Base-by-base conservation (phyloP, 2,888 invertebrate species). In the Lochmaea capreae region DNA sequence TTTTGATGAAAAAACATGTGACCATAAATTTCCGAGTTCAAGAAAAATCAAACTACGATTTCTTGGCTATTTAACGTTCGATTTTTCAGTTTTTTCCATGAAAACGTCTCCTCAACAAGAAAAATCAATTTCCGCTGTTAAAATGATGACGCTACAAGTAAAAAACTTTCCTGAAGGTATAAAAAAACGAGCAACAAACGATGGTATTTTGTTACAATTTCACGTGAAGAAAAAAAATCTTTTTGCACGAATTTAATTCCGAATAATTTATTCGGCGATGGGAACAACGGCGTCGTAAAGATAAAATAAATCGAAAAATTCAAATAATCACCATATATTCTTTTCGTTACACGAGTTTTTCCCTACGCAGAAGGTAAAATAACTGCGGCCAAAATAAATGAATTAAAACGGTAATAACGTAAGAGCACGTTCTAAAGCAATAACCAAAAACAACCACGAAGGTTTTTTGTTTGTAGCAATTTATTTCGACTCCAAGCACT, bases 311-410 rank as follows among this genome's bases (percentile, higher is more conserved):
- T 12, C 12, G 12, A 12, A 46, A 46, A 46, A 46, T 46, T 46
- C 43, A 4, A 46, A 46, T 46, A 46, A 46, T 46, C 43, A 46
- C 43, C 12, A 8, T 6, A 33, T 33, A 5, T 33, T 33, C 8
- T 33, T 33, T 92, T 92, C 84, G 92, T 92, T 22, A n/a, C n/a
- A n/a, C n/a, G n/a, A 76, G 92, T 92, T 86, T 92, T 92, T 80
- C 92, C 92, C 2, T 92, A 92, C 88, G 92, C 92, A 92, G 92
- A 86, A 88, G 49, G 61, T 33, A 46, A 68, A 59, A 52, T 68
- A 33, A 33, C 33, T 33, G 8, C 33, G 5, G 33, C 5, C 33
- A 33, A 33, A 33, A 33, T 33, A 68, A 61, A 68, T 62, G 62
- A 68, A 68, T 68, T 68, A 68, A 68, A 68, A 68, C 11, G 68